These are phyloP conservation scores for Atta texana DNA, from an alignment of 1,140 invertebrate genomes.

Conservation along the genomic window DNA sequence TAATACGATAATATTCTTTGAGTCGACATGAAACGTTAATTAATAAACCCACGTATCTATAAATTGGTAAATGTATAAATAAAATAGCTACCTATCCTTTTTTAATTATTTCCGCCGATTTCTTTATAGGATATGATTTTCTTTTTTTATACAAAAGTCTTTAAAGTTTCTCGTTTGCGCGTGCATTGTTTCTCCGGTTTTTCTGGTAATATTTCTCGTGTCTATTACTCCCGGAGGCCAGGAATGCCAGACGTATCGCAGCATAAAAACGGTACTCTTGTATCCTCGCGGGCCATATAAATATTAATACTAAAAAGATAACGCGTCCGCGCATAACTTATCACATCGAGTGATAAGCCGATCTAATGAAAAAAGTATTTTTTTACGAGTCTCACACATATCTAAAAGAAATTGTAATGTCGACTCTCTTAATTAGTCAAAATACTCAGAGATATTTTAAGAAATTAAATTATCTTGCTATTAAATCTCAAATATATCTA, in stretches of 20 bases:
- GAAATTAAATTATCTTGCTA: neutral
- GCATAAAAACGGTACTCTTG: conserved; percentile 62
- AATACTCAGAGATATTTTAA: neutral
- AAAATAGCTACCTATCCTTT: neutral
- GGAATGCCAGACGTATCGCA: conserved; percentile 34
- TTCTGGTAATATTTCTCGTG: conserved; percentile 40
- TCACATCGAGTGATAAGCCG: conserved; percentile 53
- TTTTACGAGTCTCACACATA: neutral
- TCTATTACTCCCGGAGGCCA: conserved; percentile 58
- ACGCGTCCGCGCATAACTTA: conserved; percentile 20
- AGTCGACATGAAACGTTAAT: neutral
- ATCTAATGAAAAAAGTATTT: conserved; percentile 1
- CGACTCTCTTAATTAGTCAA: neutral
- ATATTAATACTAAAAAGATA: conserved; percentile 71
- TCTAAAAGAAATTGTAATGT: neutral
- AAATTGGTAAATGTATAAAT: neutral
- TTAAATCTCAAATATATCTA: neutral
- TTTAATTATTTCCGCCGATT: neutral
- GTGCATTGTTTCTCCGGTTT: conserved; percentile 5
- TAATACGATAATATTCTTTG: conserved; percentile 22
- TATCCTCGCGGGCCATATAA: conserved; percentile 71
- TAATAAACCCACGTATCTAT: neutral
- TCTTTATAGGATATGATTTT: neutral
- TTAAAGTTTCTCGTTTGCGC: conserved; percentile 28
- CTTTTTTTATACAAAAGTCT: neutral